phyloP scores from a whole-genome alignment of 2,113 vertebrate genomes.

The Martes martes region DNA sequence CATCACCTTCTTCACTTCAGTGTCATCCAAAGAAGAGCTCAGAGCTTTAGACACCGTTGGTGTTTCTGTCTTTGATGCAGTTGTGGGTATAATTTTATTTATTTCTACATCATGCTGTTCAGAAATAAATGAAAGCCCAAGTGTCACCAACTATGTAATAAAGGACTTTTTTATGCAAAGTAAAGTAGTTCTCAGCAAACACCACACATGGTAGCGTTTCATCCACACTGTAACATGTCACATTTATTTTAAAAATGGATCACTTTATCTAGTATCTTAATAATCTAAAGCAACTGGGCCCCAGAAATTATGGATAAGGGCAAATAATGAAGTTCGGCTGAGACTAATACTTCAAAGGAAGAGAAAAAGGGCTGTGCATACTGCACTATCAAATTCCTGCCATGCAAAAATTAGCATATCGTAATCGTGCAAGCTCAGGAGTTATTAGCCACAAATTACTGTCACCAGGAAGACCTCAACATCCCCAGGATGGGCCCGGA shows the following conservation, averaged over 20 bases:
- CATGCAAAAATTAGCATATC: background rate
- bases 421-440: slow-evolving; percentile 1
- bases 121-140: slow-evolving; percentile 73
- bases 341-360: background rate
- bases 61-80: slow-evolving; percentile 94
- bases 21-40: slow-evolving; percentile 92
- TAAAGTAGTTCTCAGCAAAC: slow-evolving; percentile 28
- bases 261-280: slow-evolving; percentile 42
- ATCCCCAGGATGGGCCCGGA: background rate
- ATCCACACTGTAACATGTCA: background rate
- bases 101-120: slow-evolving; percentile 95
- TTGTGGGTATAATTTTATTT: slow-evolving; percentile 93
- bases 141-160: slow-evolving; percentile 41
- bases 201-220: background rate
- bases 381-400: background rate
- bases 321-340: slow-evolving; percentile 14
- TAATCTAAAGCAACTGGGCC: background rate
- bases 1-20: slow-evolving; percentile 96
- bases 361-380: background rate
- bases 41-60: slow-evolving; percentile 90
- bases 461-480: background rate
- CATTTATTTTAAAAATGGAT: slow-evolving; percentile 5
- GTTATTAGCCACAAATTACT: background rate
- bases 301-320: slow-evolving; percentile 36
- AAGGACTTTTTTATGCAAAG: slow-evolving; percentile 10